Base-by-base conservation (phyloP, 2,797 vertebrate genomes). In the Danio jaintianensis region DNA sequence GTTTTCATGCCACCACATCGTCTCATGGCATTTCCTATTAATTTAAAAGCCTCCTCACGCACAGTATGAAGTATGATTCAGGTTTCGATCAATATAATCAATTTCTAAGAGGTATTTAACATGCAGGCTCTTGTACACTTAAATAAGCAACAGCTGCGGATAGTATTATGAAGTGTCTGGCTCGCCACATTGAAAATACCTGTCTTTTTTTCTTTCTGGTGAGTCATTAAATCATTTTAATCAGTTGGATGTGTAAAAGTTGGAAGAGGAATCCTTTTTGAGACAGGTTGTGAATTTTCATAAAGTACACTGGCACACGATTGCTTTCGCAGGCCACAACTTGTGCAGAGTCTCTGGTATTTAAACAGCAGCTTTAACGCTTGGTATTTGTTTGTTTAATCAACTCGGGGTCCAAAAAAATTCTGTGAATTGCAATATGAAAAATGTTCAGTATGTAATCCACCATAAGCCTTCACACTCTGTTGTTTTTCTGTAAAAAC, bases 281-380 rank as follows among this genome's bases (percentile, higher is more conserved):
- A 59, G n/a, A 48, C 22, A 78, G 43, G n/a, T 62, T 79, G 20
- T 62, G 47, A 13, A 61, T 70, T 63, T 71, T 77, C 42, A 52
- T 16, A 36, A 75, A 76, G 22, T 59, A 47, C 53, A n/a, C 48
- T 62, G 68, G 58, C 18, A 71, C 36, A 13, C 2, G 3, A 29
- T 63, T 55, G 20, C 10, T 72, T 55, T 15, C 12, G 12, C 78
- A 79, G 20, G 68, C 69, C 11, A 7, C 10, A 50, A 63, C 78
- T 71, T 79, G 78, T 63, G 59, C 59, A 43, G 15, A 48, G 59
- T 45, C 36, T 71, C 9, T 72, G 18, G 40, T 55, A 72, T 71
- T 52, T 38, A 53, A 62, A 62, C 58, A 47, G 20, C 48, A 64
- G 20, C 58, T 55, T 79, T 72, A 53, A 52, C 0, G 47, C 16